Evolutionary conservation across 2,888 invertebrate genomes (phyloP), one percentile per base, ranked within the genome.

Genomic region (Silvanus unidentatus): DNA sequence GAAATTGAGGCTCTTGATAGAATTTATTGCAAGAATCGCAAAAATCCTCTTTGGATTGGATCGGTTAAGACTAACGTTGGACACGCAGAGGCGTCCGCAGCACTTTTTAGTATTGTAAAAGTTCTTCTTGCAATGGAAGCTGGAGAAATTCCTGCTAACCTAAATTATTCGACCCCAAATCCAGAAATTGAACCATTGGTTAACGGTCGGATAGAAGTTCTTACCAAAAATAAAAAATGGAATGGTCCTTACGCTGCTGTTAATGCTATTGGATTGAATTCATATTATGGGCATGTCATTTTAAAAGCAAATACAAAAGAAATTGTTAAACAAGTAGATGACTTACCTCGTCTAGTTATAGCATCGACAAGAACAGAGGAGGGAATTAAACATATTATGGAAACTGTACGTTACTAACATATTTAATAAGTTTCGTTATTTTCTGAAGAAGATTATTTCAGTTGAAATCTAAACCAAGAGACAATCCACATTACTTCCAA

Each of bases 61-160:
- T 94, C 96, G 0, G 89, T 96, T 0, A 99, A 99, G 72, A 90
- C 95, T 1, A 97, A 97, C 73, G 92, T 97, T 86, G 98, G 98
- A 1, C 98, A 99, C 70, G 85, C 94, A 9, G 98, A 99, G 73
- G 91, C 96, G 1, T 85, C 87, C 1, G 86, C 89, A 28, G 91
- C 91, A 13, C 76, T 96, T 27, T 88, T 93, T 64, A 85, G 92
- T 5, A 76, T 97, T 49, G 90, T 89, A 9, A 97, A 97, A 73
- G 80, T 92, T 37, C 68, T 98, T 16, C 80, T 98, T 49, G 88
- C 96, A 11, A 92, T 98, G 88, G 94, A 98, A 73, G 74, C 79
- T 44, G 88, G 89, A 32, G 72, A 81, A 11, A 88, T 99, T 54
- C 98, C 98, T 2, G 85, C 80, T 3, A 98, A 96, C 70, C 74